These are phyloP conservation scores for Catharus minimus DNA, from an alignment of 2,113 vertebrate species.

Conservation along the genomic window DNA sequence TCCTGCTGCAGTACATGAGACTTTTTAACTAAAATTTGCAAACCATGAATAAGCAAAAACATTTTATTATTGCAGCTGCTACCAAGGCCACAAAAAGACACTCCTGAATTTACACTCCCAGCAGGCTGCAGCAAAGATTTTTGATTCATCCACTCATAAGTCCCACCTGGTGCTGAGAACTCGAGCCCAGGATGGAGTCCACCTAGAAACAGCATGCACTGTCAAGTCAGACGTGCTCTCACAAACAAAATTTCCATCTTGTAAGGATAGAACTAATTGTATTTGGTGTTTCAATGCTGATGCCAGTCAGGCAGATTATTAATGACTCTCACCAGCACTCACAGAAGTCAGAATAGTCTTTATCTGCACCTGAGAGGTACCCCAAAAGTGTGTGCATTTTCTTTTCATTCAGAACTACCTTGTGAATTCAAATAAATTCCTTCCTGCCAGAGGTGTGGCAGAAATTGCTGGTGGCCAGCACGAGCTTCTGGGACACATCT, in stretches of 20 bases:
- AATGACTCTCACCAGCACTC: not conserved
- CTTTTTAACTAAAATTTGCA: not conserved
- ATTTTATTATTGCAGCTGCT: not conserved
- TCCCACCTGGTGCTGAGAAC: not conserved
- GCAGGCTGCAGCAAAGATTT: not conserved
- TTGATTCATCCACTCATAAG: not conserved
- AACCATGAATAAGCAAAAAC: not conserved
- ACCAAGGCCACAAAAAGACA: not conserved
- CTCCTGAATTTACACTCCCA: not conserved
- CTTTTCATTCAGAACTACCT: not conserved
- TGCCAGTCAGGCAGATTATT: not conserved
- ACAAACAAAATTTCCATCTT: not conserved
- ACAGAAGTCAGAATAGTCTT: not conserved
- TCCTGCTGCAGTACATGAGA: not conserved
- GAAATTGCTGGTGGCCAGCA: not conserved
- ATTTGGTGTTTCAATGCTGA: not conserved
- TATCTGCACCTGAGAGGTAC: not conserved
- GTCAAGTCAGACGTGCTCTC: not conserved
- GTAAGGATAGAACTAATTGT: not conserved
- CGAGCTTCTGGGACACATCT: rapidly evolving
- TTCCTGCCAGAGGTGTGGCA: not conserved
- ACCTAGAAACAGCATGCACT: not conserved
- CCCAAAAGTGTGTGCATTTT: not conserved
- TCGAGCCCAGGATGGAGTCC: not conserved
- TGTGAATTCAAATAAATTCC: not conserved